These are phyloP conservation scores for Dromococcyx pavoninus DNA, from an alignment of 2,797 vertebrate genomes.

Conservation along the genomic window DNA sequence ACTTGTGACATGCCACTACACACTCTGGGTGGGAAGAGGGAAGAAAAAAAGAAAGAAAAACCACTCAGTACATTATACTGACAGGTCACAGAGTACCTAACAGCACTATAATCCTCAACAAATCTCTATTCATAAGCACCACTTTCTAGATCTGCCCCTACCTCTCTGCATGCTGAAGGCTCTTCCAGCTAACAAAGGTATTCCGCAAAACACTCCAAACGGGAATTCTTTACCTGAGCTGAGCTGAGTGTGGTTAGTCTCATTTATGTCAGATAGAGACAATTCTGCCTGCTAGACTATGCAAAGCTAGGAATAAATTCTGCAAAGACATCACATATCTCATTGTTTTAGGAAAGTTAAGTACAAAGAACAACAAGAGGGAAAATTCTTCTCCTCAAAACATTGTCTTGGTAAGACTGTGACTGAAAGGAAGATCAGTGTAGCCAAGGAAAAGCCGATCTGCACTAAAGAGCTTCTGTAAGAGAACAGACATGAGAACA, in stretches of 20 bases:
- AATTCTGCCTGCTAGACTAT: neutral
- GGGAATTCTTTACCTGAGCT: neutral
- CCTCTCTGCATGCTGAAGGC: neutral
- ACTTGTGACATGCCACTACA: slow-evolving; percentile 90
- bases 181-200: neutral
- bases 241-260: neutral
- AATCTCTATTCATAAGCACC: neutral
- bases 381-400: neutral
- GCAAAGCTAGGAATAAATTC: neutral
- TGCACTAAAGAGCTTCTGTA: neutral
- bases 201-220: neutral
- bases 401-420: neutral
- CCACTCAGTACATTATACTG: neutral
- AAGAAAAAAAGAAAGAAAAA: neutral
- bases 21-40: slow-evolving; percentile 78
- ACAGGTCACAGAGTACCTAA: fast-evolving
- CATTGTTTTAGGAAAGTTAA: neutral
- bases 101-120: neutral
- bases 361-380: neutral
- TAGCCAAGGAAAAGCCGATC: neutral
- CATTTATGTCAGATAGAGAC: neutral
- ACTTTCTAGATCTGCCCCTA: neutral
- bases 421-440: neutral
- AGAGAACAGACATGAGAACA: neutral
- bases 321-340: neutral